A percentile compares a stretch with the other conserved stretches of the same genome.
phyloP scores from a whole-genome alignment of 2,113 vertebrate species.

The Cyprinus carpio region DNA sequence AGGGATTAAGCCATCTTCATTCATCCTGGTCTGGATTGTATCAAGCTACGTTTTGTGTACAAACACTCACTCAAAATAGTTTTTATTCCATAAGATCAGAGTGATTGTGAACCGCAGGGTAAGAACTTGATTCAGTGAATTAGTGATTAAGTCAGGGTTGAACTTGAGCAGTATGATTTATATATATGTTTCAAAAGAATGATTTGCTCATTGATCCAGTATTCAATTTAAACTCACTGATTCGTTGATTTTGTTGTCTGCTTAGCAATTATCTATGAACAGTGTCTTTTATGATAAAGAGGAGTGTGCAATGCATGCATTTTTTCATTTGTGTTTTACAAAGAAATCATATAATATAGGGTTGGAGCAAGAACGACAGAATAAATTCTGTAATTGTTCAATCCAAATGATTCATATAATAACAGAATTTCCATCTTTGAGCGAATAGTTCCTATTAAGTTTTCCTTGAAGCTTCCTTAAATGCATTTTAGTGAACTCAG shows the following conservation, averaged over 20 bases:
- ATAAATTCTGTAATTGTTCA: neutral
- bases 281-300: neutral
- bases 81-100: no score
- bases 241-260: neutral
- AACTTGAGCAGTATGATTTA: neutral
- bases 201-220: neutral
- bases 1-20: no score
- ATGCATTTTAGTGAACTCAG: neutral
- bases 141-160: neutral
- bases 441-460: neutral
- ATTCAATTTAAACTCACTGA: neutral
- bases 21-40: no score
- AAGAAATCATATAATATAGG: neutral
- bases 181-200: neutral
- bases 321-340: neutral
- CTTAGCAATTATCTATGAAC: neutral
- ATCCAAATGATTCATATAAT: slow-evolving; percentile 6
- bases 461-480: neutral
- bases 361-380: neutral
- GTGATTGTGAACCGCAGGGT: no score
- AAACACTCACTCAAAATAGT: no score
- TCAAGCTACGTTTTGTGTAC: no score
- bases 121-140: neutral
- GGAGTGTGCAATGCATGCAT: neutral
- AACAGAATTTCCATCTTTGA: neutral